These are phyloP conservation scores for Nesoenas mayeri DNA, from an alignment of 2,113 vertebrate species.

Conservation along the genomic window DNA sequence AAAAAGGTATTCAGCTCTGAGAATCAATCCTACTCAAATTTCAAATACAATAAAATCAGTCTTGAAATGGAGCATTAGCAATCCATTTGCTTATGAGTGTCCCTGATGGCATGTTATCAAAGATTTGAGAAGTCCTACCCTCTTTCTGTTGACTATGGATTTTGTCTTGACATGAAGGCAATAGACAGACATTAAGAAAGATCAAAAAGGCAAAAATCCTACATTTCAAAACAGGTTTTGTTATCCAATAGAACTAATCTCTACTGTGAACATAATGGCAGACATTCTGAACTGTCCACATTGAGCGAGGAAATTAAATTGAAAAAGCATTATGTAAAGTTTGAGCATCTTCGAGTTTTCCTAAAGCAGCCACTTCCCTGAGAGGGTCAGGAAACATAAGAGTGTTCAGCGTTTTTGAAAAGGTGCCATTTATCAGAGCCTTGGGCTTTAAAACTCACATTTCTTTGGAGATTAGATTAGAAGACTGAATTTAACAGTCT, in stretches of 20 bases:
- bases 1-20: not conserved
- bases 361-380: not conserved
- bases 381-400: not conserved
- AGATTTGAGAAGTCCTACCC: not conserved
- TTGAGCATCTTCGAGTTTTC: not conserved
- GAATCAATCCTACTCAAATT: not conserved
- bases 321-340: not conserved
- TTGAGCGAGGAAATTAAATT: not conserved
- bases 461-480: not conserved
- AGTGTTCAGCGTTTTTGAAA: not conserved
- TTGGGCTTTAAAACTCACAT: not conserved
- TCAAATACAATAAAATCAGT: not conserved
- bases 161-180: not conserved
- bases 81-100: not conserved
- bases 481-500: not conserved
- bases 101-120: not conserved
- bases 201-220: not conserved
- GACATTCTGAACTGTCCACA: not conserved
- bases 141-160: not conserved
- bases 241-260: not conserved
- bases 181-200: not conserved
- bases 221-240: not conserved
- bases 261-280: not conserved
- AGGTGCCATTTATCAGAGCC: not conserved
- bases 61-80: not conserved